Conservation (phyloP, 1,140 invertebrate species). For the Oppia nitens region DNA sequence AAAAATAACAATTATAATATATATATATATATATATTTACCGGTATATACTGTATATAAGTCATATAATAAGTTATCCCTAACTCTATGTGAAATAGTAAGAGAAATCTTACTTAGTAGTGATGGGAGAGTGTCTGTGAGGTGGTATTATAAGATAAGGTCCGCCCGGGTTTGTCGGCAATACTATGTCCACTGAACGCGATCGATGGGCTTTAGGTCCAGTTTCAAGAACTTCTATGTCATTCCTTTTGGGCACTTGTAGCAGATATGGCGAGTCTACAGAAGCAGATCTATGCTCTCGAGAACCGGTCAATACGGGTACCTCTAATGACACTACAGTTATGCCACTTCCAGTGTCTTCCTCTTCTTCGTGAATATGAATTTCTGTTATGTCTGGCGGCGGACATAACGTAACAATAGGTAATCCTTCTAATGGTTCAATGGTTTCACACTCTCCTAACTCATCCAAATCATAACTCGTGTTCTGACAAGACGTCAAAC, state of each 20-base stretch:
- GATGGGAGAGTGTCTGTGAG: conserved; percentile 12
- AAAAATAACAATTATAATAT: too few species aligned
- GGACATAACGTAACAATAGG: conserved; percentile 26
- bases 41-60: too few species aligned
- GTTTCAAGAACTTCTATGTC: conserved; percentile 14
- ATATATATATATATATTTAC: too few species aligned
- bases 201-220: conserved; percentile 37
- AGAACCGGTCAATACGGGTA: conserved; percentile 14
- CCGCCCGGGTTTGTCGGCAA: conserved; percentile 50
- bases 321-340: conserved; percentile 21
- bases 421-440: conserved; percentile 17
- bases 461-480: neutral
- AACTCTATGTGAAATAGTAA: too few species aligned
- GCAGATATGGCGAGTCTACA: conserved; percentile 29
- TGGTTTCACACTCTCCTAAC: neutral
- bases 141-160: conserved; percentile 20
- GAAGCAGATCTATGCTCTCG: conserved; percentile 19
- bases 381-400: neutral
- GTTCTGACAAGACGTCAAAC: too few species aligned
- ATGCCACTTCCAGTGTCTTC: conserved; percentile 26
- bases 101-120: conserved; percentile 22
- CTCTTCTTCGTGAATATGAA: neutral
- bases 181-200: conserved; percentile 73
- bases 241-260: conserved; percentile 39
- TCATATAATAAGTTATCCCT: too few species aligned